These are phyloP conservation scores for Protonibea diacanthus DNA, from an alignment of 2,797 vertebrate species.

Conservation along the genomic window DNA sequence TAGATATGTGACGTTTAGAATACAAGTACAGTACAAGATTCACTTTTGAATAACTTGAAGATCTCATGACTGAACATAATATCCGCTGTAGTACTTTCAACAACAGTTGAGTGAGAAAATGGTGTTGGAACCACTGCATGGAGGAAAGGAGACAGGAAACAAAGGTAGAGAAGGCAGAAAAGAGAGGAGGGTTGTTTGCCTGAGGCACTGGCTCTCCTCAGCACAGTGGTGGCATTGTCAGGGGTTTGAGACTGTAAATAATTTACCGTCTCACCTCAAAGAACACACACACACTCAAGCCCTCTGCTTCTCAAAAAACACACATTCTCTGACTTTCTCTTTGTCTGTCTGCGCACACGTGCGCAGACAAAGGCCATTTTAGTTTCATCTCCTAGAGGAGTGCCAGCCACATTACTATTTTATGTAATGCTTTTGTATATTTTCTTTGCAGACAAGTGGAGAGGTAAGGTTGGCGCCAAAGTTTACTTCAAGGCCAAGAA, in stretches of 20 bases:
- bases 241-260: slow-evolving; percentile 74
- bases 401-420: slow-evolving; percentile 40
- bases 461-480: slow-evolving; percentile 10
- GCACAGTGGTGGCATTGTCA: slow-evolving; percentile 52
- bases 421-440: slow-evolving; percentile 29
- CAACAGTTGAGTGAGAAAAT: background rate
- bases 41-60: background rate
- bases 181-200: slow-evolving; percentile 54
- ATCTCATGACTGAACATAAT: background rate
- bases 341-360: slow-evolving; percentile 16
- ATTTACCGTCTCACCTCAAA: slow-evolving; percentile 67
- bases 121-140: background rate
- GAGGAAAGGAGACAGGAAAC: slow-evolving; percentile 32
- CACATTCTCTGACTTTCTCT: slow-evolving; percentile 20
- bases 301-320: slow-evolving; percentile 22
- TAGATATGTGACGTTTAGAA: background rate
- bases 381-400: slow-evolving; percentile 28
- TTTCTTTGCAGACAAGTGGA: slow-evolving; percentile 4
- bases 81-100: background rate
- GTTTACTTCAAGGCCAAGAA: slow-evolving; percentile 7
- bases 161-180: slow-evolving; percentile 20
- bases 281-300: slow-evolving; percentile 42
- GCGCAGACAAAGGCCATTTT: slow-evolving; percentile 50
- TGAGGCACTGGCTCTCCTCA: slow-evolving; percentile 42
- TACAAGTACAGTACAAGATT: background rate